A percentile compares a stretch with the other conserved stretches of the same genome.
Evolutionary conservation across 2,113 vertebrate genomes (phyloP).

Genomic region (Malurus cyaneus): DNA sequence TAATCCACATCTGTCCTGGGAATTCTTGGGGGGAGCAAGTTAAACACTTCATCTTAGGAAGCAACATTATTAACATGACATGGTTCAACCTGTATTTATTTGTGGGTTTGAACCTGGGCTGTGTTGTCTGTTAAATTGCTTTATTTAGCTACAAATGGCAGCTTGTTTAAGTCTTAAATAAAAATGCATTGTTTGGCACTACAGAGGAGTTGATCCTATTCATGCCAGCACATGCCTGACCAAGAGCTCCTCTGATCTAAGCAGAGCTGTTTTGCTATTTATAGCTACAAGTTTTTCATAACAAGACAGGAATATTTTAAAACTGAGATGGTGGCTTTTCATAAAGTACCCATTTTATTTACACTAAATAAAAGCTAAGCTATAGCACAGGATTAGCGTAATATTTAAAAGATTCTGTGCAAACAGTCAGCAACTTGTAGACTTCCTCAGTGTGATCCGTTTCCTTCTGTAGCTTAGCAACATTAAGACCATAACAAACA

Average conservation of each 20-base stretch:
- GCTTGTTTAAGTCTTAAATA: slow-evolving; percentile 55
- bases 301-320: slow-evolving; percentile 47
- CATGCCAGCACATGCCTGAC: slow-evolving; percentile 61
- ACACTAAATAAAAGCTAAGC: slow-evolving; percentile 69
- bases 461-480: slow-evolving; percentile 63
- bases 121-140: slow-evolving; percentile 1
- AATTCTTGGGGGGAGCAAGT: slow-evolving; percentile 30
- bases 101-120: slow-evolving; percentile 14
- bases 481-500: slow-evolving; percentile 63
- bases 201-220: slow-evolving; percentile 44
- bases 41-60: slow-evolving; percentile 1
- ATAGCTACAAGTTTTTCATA: slow-evolving; percentile 45
- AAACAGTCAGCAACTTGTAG: slow-evolving; percentile 68
- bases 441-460: slow-evolving; percentile 48
- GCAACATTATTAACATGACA: slow-evolving; percentile 4
- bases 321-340: slow-evolving; percentile 47
- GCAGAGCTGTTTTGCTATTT: slow-evolving; percentile 64
- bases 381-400: slow-evolving; percentile 53
- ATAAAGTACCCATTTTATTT: slow-evolving; percentile 61
- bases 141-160: slow-evolving; percentile 60
- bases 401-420: slow-evolving; percentile 68
- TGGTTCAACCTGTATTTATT: slow-evolving; percentile 47
- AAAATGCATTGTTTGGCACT: slow-evolving; percentile 46
- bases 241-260: slow-evolving; percentile 63
- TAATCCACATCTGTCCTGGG: slow-evolving; percentile 15